Percentiles rank a stretch among this genome's conserved stretches.
phyloP scores from a whole-genome alignment of 2,113 vertebrate genomes.

The Galeopterus variegatus region DNA sequence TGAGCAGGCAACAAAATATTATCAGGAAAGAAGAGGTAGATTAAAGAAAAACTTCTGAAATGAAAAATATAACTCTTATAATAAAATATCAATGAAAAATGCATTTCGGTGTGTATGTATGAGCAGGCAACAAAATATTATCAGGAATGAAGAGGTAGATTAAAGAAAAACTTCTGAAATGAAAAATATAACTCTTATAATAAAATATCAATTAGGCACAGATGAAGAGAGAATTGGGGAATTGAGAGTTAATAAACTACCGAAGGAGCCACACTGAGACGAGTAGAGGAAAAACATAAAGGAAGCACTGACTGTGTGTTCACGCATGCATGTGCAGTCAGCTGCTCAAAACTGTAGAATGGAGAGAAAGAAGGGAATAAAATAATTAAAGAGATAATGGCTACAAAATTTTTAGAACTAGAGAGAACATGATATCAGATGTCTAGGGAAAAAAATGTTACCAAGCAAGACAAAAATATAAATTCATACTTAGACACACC shows the following conservation, averaged over 20 bases:
- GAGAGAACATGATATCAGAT: background rate
- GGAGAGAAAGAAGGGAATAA: background rate
- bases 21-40: background rate
- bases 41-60: background rate
- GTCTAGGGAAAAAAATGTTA: background rate
- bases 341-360: background rate
- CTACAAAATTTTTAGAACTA: background rate
- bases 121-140: background rate
- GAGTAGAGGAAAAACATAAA: background rate
- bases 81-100: constrained; percentile 4
- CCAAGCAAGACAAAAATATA: background rate
- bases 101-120: background rate
- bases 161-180: background rate
- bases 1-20: background rate
- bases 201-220: constrained; percentile 5
- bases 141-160: background rate
- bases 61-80: background rate
- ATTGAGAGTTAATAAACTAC: background rate
- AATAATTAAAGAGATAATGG: background rate
- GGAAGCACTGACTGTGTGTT: background rate
- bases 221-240: background rate
- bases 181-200: background rate
- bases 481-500: background rate
- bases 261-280: background rate
- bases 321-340: background rate